phyloP scores from a whole-genome alignment of 1,140 invertebrate species.

The Dolichoris vasculosae region DNA sequence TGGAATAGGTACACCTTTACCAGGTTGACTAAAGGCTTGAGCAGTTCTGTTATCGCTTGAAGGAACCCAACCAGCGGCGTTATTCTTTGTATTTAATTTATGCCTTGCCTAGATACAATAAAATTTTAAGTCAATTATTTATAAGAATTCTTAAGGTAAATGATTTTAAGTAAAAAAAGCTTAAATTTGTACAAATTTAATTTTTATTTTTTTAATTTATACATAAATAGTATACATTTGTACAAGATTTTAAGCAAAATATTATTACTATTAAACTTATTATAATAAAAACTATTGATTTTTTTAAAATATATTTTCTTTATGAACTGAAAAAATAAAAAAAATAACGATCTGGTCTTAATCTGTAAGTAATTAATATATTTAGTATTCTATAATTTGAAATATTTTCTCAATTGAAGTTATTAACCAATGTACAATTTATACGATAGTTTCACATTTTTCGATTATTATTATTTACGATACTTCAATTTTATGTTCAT shows the following conservation, averaged over 20 bases:
- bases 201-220: background rate
- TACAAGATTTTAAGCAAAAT: background rate
- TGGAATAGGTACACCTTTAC: conserved; percentile 78
- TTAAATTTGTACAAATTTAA: conserved; percentile 23
- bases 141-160: background rate
- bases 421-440: too few species aligned
- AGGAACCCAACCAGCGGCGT: conserved; percentile 96
- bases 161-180: background rate
- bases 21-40: conserved; percentile 91
- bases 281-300: background rate
- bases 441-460: too few species aligned
- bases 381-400: too few species aligned
- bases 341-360: background rate
- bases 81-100: conserved; percentile 89
- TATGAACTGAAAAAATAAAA: conserved; percentile 40
- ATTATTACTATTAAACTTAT: too few species aligned
- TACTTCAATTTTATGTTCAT: too few species aligned
- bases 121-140: conserved; percentile 7
- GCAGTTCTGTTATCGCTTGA: conserved; percentile 93
- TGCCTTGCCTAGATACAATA: conserved; percentile 77
- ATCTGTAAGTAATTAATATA: too few species aligned
- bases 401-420: too few species aligned
- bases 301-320: background rate
- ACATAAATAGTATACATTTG: conserved; percentile 6
- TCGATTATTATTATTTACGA: too few species aligned